phyloP scores from a whole-genome alignment of 2,113 vertebrate genomes.

The Oplegnathus fasciatus region DNA sequence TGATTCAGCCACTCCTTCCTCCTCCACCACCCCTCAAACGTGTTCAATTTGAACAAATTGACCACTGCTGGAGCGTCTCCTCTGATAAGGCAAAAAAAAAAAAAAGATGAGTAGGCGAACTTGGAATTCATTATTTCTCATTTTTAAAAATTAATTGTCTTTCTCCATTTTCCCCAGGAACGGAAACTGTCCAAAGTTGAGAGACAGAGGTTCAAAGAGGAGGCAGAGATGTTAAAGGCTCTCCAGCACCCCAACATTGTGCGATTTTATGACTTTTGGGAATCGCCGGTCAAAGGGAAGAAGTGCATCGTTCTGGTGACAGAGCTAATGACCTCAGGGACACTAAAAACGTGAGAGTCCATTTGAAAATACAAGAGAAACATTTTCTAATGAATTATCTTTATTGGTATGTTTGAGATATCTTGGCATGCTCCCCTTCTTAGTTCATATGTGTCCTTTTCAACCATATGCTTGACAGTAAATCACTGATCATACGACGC shows the following conservation, averaged over 20 bases:
- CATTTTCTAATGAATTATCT: background rate
- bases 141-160: background rate
- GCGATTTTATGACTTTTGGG: slow-evolving; percentile 99
- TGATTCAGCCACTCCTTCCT: background rate
- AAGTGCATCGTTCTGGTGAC: slow-evolving; percentile 97
- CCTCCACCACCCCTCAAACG: background rate
- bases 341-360: slow-evolving; percentile 95
- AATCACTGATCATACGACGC: background rate
- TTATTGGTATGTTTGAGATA: background rate
- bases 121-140: background rate
- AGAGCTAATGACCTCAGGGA: slow-evolving; percentile 98
- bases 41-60: slow-evolving; percentile 18
- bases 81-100: background rate
- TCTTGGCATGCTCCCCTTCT: background rate
- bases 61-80: background rate
- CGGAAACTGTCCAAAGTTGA: slow-evolving; percentile 96
- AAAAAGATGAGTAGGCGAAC: background rate
- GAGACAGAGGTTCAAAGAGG: slow-evolving; percentile 97
- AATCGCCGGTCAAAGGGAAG: slow-evolving; percentile 94
- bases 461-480: background rate
- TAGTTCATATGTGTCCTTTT: background rate
- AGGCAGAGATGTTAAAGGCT: slow-evolving; percentile 98
- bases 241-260: slow-evolving; percentile 98
- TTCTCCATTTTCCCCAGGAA: slow-evolving; percentile 83
- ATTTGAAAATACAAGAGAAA: background rate